Conservation (phyloP, 2,797 vertebrate species). For the Hyperoplus lanceolatus region DNA sequence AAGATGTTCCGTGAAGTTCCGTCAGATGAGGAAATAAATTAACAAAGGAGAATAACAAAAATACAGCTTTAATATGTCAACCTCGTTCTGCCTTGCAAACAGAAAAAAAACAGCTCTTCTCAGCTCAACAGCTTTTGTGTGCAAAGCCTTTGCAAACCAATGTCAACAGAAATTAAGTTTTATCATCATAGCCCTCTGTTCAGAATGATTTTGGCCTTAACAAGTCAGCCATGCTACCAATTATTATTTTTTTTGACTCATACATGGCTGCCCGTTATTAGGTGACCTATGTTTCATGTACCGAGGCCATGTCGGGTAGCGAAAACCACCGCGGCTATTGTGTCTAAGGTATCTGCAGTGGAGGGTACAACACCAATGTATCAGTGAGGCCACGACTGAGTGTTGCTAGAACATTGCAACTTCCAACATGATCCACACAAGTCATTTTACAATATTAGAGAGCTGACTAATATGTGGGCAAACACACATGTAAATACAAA, state of each 20-base stretch:
- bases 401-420: background rate
- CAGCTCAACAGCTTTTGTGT: conserved; percentile 1
- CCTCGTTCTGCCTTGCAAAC: conserved; percentile 15
- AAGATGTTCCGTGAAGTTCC: conserved; percentile 63
- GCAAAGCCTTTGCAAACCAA: conserved; percentile 8
- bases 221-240: background rate
- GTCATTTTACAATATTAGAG: conserved; percentile 4
- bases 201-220: background rate
- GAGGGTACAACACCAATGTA: background rate
- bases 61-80: conserved; percentile 49
- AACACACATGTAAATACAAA: background rate
- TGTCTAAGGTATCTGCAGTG: background rate
- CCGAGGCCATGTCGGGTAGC: no score
- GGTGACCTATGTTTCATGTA: no score
- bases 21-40: conserved; percentile 57
- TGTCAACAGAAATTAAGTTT: conserved; percentile 28
- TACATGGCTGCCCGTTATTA: background rate
- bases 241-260: background rate
- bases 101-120: conserved; percentile 23
- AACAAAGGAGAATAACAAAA: conserved; percentile 52
- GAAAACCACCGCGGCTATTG: background rate
- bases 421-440: conserved; percentile 16
- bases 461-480: background rate
- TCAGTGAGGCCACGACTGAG: background rate
- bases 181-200: conserved; percentile 1